Evolutionary conservation across 1,140 invertebrate genomes (phyloP), one percentile per base, ranked within the genome.

Genomic region (Harpegnathos saltator): DNA sequence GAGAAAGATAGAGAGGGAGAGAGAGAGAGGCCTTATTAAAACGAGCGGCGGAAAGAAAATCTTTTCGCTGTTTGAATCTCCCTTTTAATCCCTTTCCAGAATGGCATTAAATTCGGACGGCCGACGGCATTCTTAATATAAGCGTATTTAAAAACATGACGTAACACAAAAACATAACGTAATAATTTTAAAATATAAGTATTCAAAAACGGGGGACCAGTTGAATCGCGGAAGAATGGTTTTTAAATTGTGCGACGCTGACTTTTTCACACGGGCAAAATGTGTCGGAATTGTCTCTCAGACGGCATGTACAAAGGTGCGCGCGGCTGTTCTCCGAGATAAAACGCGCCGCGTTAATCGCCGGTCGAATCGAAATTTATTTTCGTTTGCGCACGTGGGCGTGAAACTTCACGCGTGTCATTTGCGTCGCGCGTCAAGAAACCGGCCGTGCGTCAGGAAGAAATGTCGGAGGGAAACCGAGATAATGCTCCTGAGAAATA

Each of bases 401-500:
- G 65, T 65, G 62, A 63, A 7, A 59, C 24, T 73, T 26, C 56
- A 56, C 48, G 77, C 75, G 61, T 38, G 44, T 87, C 72, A 83
- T 59, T 17, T 80, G 65, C 9, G 38, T 9, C 0, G 38, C 38
- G 38, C 56, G 68, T 83, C 65, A 71, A 74, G 69, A 78, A 54
- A 71, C 48, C 22, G 19, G 22, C n/a, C 15, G 50, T 9, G 24
- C 44, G 72, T 58, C 50, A 56, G 22, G 15, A 74, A 77, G 85
- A 77, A 73, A 83, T 82, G 62, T 62, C 50, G 56, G 26, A 24
- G 33, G 48, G 74, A 82, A 85, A 74, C 68, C 59, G 66, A 71
- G 74, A 84, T 89, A 85, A 87, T 87, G 65, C 82, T 80, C 29
- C 62, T 3, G 11, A 74, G 77, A 77, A 88, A 87, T 87, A 88